phyloP scores from a whole-genome alignment of 2,113 vertebrate genomes.

The Myanophis thanlyinensis region DNA sequence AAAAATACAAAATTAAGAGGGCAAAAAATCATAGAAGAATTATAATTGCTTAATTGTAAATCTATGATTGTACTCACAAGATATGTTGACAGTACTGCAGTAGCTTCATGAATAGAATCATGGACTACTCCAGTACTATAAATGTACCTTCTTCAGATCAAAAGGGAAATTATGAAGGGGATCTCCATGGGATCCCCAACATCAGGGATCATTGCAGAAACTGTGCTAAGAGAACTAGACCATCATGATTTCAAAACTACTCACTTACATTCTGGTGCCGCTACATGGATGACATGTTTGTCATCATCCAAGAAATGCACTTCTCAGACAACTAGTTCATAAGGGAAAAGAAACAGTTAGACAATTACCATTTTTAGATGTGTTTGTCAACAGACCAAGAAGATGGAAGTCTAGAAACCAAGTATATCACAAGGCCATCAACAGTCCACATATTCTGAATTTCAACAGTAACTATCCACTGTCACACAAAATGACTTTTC shows the following conservation, averaged over 20 bases:
- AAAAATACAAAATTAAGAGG: constrained; percentile 4
- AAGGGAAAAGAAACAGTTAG: too few species aligned
- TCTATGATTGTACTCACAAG: background rate
- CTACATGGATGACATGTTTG: background rate
- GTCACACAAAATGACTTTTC: too few species aligned
- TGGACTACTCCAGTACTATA: background rate
- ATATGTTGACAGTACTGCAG: background rate
- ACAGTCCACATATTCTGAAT: too few species aligned
- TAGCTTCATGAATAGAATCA: background rate
- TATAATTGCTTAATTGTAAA: background rate
- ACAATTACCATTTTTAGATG: too few species aligned
- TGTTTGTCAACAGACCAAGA: too few species aligned
- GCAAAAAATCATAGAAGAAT: background rate
- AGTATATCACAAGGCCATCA: too few species aligned
- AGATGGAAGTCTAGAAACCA: too few species aligned
- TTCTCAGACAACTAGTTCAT: too few species aligned
- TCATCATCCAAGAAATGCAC: background rate
- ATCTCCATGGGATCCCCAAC: background rate
- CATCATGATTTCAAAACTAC: background rate
- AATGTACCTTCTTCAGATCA: background rate
- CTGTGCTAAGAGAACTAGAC: background rate
- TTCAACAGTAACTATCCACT: too few species aligned
- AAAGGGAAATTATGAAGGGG: background rate
- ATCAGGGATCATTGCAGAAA: background rate
- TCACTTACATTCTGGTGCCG: background rate